Conservation (phyloP, 2,888 invertebrate genomes). For the Willowsia nigromaculata region DNA sequence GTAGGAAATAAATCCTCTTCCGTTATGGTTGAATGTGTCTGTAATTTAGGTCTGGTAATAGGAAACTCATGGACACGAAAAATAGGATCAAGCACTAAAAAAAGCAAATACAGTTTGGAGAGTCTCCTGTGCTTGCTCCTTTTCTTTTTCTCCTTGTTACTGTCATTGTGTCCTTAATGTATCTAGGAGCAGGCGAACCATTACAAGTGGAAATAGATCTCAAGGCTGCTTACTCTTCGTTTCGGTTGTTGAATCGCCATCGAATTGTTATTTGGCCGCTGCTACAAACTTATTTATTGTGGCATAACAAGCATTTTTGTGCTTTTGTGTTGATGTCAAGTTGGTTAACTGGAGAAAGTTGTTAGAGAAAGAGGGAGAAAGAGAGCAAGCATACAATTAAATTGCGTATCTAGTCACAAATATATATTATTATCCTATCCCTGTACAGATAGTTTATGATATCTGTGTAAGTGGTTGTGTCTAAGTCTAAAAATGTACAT, state of each 20-base stretch:
- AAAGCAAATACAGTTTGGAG: conserved; percentile 46
- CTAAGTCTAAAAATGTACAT: no score
- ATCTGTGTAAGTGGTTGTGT: conserved; percentile 3
- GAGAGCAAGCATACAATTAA: conserved; percentile 45
- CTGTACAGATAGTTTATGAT: neutral
- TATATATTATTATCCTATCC: neutral
- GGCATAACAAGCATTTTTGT: conserved; percentile 39
- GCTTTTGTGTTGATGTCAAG: conserved; percentile 41
- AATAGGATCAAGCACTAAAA: conserved; percentile 75
- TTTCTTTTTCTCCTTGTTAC: neutral
- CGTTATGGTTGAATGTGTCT: conserved; percentile 79
- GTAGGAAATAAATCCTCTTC: conserved; percentile 73
- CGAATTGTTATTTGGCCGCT: conserved; percentile 52
- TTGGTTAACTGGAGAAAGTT: conserved; percentile 55
- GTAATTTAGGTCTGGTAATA: conserved; percentile 78
- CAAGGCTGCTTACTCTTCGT: conserved; percentile 69
- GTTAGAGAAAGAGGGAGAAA: neutral
- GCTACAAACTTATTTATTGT: conserved; percentile 48
- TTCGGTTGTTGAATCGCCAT: conserved; percentile 64
- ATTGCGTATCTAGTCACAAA: conserved; percentile 49
- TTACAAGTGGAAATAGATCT: conserved; percentile 64
- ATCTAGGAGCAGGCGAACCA: conserved; percentile 59
- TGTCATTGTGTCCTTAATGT: conserved; percentile 50
- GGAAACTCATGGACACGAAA: conserved; percentile 78
- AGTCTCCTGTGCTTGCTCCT: neutral